Base-by-base conservation (phyloP, 2,888 invertebrate genomes). In the Macroteleia sp. region DNA sequence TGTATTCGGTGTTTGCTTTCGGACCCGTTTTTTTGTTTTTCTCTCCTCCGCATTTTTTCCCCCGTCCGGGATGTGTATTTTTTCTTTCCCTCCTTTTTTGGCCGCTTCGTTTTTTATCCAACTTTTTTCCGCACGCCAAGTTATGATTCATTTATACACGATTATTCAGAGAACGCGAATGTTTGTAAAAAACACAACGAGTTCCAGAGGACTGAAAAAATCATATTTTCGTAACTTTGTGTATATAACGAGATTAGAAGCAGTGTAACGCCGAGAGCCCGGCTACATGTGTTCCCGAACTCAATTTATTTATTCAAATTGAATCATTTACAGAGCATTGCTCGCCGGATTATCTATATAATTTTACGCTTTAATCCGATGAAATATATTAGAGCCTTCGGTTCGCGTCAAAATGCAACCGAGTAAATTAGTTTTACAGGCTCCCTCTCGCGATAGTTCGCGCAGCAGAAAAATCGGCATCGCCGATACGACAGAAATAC, bases 221-320 rank as follows among this genome's bases (percentile, higher is more conserved):
- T 69, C 50, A 57, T 42, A 62, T 62, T 62, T 69, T 76, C 34
- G 74, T 59, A 66, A 41, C 76, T 62, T 69, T 62, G 61, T 69
- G 56, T 62, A 62, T 48, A 52, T 48, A 67, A 67, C 67, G 56
- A 69, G 67, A 56, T 69, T 69, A 61, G 69, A 69, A 56, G 62
- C 56, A 39, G 41, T 56, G 48, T 62, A 71, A 70, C 61, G 44
- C 54, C 4, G 22, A 42, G n/a, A 44, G 34, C 32, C 41, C 41
- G 16, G 67, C 22, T 57, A 57, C 67, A 61, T 25, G 62, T 50
- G 64, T 64, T 56, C 64, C 28, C 62, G 56, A 56, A 62, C 48
- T 64, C 76, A 70, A 77, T 70, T 70, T 77, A 77, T 77, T 77
- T 77, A 77, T 77, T 77, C 71, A 61, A 71, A 77, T 77, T 62